Conservation (phyloP, 2,113 vertebrate genomes). For the Delphinus delphis region DNA sequence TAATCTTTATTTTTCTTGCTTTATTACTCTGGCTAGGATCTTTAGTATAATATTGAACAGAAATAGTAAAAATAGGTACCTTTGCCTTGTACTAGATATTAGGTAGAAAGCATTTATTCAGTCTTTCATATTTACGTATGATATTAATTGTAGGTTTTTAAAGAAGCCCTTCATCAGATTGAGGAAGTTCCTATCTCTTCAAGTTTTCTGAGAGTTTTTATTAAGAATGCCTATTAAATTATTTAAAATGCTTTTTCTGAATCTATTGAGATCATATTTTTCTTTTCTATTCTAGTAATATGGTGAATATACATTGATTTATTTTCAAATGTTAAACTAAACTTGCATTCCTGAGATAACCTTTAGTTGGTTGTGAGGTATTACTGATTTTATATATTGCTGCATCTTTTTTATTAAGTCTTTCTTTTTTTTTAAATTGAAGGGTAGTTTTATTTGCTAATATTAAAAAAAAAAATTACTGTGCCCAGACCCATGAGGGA, state of each 20-base stretch:
- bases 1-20: background rate
- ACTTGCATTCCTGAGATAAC: background rate
- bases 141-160: background rate
- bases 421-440: too few relatives aligned
- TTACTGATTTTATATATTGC: background rate
- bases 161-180: background rate
- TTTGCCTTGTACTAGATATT: too few relatives aligned
- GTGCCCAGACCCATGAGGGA: background rate
- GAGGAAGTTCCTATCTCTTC: background rate
- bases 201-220: background rate
- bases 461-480: background rate
- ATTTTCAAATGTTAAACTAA: slow-evolving; percentile 24
- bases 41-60: too few relatives aligned
- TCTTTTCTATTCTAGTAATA: background rate
- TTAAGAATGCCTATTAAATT: background rate
- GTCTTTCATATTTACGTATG: background rate
- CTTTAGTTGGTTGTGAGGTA: background rate
- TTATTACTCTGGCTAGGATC: too few relatives aligned
- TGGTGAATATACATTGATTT: background rate
- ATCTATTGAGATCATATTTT: background rate
- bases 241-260: background rate
- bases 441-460: background rate
- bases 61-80: too few relatives aligned
- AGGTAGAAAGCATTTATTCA: too few relatives aligned
- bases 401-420: background rate